Evolutionary conservation across 2,113 vertebrate genomes (phyloP).

Genomic region (Agapornis roseicollis): DNA sequence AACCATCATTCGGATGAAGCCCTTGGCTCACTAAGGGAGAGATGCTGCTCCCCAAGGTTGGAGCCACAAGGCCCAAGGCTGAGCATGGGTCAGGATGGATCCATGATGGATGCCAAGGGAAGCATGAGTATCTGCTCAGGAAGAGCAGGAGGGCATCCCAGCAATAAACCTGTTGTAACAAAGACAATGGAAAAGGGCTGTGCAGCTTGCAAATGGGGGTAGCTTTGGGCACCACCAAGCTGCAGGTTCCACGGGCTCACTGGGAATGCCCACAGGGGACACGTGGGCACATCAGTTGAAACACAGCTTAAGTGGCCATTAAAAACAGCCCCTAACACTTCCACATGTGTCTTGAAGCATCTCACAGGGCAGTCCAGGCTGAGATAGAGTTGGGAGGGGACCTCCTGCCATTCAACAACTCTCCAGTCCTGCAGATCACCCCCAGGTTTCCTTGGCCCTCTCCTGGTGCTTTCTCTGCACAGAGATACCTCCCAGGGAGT

Average conservation of each 20-base stretch:
- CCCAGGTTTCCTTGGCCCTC: neutral
- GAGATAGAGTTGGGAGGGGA: neutral
- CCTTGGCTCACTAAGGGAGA: neutral
- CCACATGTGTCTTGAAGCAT: neutral
- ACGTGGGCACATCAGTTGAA: neutral
- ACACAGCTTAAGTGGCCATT: neutral
- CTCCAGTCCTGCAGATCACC: neutral
- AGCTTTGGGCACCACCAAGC: neutral
- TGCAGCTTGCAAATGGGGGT: neutral
- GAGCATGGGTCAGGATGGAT: neutral
- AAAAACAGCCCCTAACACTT: neutral
- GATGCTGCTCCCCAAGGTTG: neutral
- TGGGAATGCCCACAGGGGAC: neutral
- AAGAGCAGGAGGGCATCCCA: neutral
- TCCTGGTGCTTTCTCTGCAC: neutral
- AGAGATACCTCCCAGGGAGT: neutral
- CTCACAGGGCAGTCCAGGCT: neutral
- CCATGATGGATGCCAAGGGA: rapidly evolving
- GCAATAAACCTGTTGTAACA: neutral
- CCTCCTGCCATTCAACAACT: neutral
- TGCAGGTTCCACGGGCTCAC: neutral
- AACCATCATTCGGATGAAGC: neutral
- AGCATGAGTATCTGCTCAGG: neutral
- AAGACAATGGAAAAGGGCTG: rapidly evolving
- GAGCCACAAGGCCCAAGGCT: neutral